Conservation (phyloP, 2,888 invertebrate genomes). For the Drosophila diplacantha region DNA sequence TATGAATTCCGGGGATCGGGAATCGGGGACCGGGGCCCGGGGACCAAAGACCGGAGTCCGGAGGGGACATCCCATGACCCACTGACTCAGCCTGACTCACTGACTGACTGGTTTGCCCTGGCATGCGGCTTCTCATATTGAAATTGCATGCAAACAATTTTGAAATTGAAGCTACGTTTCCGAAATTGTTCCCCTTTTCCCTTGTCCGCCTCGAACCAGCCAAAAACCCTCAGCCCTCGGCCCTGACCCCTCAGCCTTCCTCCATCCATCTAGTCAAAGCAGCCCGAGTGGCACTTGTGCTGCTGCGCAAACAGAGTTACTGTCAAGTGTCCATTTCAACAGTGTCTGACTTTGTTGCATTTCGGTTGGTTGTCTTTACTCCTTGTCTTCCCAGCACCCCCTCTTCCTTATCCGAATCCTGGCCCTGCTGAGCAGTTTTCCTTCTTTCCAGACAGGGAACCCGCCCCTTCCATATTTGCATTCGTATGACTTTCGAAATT, state of each 20-base stretch:
- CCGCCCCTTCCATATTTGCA: constrained; percentile 42
- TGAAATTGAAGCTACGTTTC: constrained; percentile 71
- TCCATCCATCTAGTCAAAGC: constrained; percentile 35
- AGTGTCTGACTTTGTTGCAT: constrained; percentile 62
- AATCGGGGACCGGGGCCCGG: background rate
- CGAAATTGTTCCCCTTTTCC: constrained; percentile 32
- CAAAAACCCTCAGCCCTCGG: background rate
- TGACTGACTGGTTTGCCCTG: constrained; percentile 40
- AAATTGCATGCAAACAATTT: constrained; percentile 72
- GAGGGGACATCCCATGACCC: constrained; percentile 25
- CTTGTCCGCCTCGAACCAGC: background rate
- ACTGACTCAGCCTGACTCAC: constrained; percentile 32
- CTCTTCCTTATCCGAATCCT: background rate
- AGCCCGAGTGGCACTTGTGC: constrained; percentile 54
- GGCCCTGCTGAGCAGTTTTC: constrained; percentile 17
- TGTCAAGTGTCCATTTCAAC: constrained; percentile 71
- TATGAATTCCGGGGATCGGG: background rate
- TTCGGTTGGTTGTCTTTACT: constrained; percentile 48
- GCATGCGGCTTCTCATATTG: constrained; percentile 66
- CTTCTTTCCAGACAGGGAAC: constrained; percentile 14
- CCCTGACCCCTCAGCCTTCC: constrained; percentile 2
- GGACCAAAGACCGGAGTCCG: constrained; percentile 3
- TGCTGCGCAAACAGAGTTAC: constrained; percentile 63
- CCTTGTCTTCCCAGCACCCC: background rate
- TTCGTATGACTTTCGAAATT: constrained; percentile 59